Conservation (phyloP, 2,888 invertebrate species). For the Parnassius glacialis region DNA sequence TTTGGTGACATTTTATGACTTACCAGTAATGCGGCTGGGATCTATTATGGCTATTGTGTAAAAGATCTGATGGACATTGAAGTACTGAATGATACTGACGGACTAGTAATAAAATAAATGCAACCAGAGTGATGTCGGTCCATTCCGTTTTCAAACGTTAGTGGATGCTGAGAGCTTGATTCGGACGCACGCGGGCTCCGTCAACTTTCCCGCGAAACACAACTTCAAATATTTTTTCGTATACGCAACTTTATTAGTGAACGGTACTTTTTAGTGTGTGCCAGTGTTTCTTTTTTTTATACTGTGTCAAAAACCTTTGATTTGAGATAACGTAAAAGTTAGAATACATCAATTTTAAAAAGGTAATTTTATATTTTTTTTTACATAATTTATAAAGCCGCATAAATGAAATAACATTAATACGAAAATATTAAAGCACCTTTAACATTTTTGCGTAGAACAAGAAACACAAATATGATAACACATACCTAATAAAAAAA, state of each 20-base stretch:
- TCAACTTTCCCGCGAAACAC: conserved; percentile 24
- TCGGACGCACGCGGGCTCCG: conserved; percentile 39
- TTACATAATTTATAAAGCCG: too few species aligned
- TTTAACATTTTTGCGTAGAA: too few species aligned
- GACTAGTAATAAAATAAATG: conserved; percentile 32
- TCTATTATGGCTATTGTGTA: conserved; percentile 3
- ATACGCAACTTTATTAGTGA: conserved; percentile 19
- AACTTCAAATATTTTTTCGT: conserved; percentile 20
- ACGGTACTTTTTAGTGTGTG: conserved; percentile 30
- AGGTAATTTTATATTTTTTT: conserved; percentile 10
- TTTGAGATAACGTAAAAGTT: conserved; percentile 16
- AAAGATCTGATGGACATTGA: conserved; percentile 3
- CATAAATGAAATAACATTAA: too few species aligned
- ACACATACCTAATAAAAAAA: too few species aligned
- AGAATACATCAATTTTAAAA: conserved; percentile 5
- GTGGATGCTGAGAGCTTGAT: conserved; percentile 51
- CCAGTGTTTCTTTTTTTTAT: conserved; percentile 24
- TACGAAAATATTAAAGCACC: too few species aligned
- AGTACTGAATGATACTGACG: conserved; percentile 17
- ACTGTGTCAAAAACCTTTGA: conserved; percentile 18
- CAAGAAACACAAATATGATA: too few species aligned
- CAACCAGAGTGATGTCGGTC: conserved; percentile 34
- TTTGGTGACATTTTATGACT: not conserved
- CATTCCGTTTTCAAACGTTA: conserved; percentile 40
- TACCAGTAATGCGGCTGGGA: not conserved